Evolutionary conservation across 2,797 vertebrate genomes (phyloP), one percentile per base, ranked within the genome.

Genomic region (Parauchenoglanis ngamensis): DNA sequence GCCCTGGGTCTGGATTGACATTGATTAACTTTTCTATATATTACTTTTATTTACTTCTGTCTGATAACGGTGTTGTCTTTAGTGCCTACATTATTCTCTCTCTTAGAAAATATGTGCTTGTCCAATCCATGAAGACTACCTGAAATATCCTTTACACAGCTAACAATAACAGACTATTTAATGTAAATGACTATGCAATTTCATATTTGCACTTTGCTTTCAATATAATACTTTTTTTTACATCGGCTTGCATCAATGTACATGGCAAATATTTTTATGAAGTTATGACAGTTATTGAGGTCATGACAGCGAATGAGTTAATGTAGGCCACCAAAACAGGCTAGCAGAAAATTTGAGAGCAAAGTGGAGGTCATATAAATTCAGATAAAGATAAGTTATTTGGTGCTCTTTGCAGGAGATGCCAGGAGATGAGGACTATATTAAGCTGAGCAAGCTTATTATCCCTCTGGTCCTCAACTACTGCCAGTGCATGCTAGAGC

Each of bases 401-500:
- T 78, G 28, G 65, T 77, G 90, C 25, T 86, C 19, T 90, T 49
- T 92, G 89, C 68, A 96, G 96, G 96, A 96, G 93, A 96, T 96
- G 95, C 96, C 95, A 0, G 95, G 95, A 40, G 93, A 96, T 72
- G 90, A 94, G n/a, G 96, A 96, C 91, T 94, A 96, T 93, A 94
- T 96, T 77, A 95, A 94, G 90, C 81, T 96, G 63, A 94, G 92
- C 76, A 94, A 93, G 70, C 94, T 96, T 92, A 95, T 95, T 17
- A 85, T 95, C 59, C 96, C 96, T 7, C 92, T 96, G 90, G 95
- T 96, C 88, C 80, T 96, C 86, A 96, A 96, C 92, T 96, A 96
- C 93, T 96, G 96, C 90, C 96, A 96, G 94, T 96, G 96, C 40
- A 96, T 96, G 95, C 31, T 96, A 92, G 96, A 96, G 93, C 92